Evolutionary conservation across 30 jellyfish, hydroid and myxozoan genomes (phyloP).

Genomic region (Turritopsis dohrnii): DNA sequence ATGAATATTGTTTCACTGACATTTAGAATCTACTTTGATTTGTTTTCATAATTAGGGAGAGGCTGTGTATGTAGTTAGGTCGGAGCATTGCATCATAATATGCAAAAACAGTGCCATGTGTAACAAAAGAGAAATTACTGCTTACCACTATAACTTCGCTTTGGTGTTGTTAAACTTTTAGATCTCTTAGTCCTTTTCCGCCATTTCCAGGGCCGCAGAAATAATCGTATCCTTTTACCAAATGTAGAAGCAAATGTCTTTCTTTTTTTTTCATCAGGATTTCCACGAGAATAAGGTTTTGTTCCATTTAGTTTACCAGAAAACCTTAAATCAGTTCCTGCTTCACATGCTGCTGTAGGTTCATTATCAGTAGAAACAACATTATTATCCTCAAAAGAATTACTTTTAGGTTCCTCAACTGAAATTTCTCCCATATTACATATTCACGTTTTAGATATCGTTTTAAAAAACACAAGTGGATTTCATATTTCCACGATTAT

Average conservation of each 20-base stretch:
- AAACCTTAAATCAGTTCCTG: neutral
- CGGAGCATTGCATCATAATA: no score
- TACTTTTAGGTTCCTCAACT: neutral
- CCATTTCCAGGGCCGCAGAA: constrained; percentile 84
- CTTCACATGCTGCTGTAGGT: neutral
- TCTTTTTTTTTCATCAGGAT: neutral
- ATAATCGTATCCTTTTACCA: constrained; percentile 49
- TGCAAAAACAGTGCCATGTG: neutral
- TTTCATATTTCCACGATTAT: neutral
- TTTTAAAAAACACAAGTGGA: neutral
- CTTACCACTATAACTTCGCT: constrained; percentile 26
- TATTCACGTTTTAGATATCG: neutral
- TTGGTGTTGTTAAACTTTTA: constrained; percentile 5
- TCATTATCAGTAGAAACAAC: constrained; percentile 18
- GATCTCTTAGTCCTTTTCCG: constrained; percentile 41
- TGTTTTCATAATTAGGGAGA: no score
- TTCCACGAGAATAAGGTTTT: neutral
- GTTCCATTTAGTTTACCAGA: neutral
- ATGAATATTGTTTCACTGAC: no score
- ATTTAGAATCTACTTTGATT: no score
- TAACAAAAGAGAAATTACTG: neutral
- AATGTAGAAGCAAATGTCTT: constrained; percentile 6
- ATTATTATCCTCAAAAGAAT: neutral
- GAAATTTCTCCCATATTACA: neutral
- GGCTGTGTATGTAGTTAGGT: no score